Evolutionary conservation across 2,888 invertebrate species (phyloP), one percentile per base, ranked within the genome.

Genomic region (Dilophus febrilis): DNA sequence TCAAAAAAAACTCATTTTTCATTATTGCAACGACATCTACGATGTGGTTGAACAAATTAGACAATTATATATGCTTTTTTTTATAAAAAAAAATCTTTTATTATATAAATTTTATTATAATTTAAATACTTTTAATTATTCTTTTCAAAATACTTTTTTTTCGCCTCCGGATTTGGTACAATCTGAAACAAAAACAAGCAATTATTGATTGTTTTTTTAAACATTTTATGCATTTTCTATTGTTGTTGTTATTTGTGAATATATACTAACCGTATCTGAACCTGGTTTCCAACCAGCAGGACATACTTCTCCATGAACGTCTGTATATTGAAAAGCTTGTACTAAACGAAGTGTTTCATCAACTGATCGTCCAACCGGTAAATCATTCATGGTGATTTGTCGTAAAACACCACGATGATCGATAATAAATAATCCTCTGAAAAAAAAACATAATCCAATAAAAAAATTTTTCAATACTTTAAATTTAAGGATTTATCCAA

Each of bases 201-300:
- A 33, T 34, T 16, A 18, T 37, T 36, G n/a, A 12, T 5, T n/a
- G 31, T 34, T 10, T 43, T 40, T 47, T 43, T 17, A 19, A 39
- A 40, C 18, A 36, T 26, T 37, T 35, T 33, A 26, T 22, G 4
- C 8, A 22, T 22, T 22, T 22, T 22, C 22, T 6, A 22, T 22
- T 22, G 8, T 22, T 6, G 4, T 22, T 22, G 8, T 22, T 6
- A 6, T 22, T 42, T 27, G 12, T 12, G 40, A 16, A 14, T 43
- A n/a, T 40, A 13, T 46, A 60, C 69, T 68, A 63, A 90, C 88
- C 40, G 91, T 90, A 60, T 84, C 86, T 62, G 80, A 77, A 27
- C 92, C 92, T 36, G 91, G 92, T 63, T 86, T 87, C 92, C 92
- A 94, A 29, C 84, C 87, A 49, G 90, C 87, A 17, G 92, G 92